These are phyloP conservation scores for Saguinus imperator DNA, from an alignment of 2,113 vertebrate genomes.

Conservation along the genomic window DNA sequence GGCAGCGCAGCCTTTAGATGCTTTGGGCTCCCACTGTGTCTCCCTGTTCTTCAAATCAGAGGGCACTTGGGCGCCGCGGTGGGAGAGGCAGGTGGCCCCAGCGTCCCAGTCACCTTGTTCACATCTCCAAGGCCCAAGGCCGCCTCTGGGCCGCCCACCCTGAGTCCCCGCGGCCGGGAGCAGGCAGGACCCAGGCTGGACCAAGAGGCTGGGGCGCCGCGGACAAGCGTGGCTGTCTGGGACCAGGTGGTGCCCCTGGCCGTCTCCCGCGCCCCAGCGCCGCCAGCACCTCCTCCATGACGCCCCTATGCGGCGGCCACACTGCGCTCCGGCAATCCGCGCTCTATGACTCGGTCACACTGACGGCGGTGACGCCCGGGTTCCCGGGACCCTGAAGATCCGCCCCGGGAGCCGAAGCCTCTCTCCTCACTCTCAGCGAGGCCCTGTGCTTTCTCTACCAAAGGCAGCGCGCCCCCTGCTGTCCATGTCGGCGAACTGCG, in stretches of 20 bases:
- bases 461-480: background rate
- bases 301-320: background rate
- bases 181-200: background rate
- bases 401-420: too few relatives aligned
- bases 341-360: too few relatives aligned
- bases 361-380: background rate
- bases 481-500: background rate
- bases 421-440: background rate
- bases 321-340: background rate
- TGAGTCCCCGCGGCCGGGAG: background rate
- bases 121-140: too few relatives aligned
- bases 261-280: background rate
- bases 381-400: background rate
- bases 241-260: rapidly evolving
- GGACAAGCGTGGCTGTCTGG: background rate
- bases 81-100: background rate
- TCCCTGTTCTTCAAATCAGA: too few relatives aligned
- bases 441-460: background rate
- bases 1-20: background rate
- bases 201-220: too few relatives aligned
- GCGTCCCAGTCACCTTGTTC: background rate
- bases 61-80: background rate
- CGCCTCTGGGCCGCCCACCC: too few relatives aligned
- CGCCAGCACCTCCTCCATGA: background rate
- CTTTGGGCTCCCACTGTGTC: background rate